Evolutionary conservation across 2,888 invertebrate species (phyloP).

Genomic region (Nysson spinosus): DNA sequence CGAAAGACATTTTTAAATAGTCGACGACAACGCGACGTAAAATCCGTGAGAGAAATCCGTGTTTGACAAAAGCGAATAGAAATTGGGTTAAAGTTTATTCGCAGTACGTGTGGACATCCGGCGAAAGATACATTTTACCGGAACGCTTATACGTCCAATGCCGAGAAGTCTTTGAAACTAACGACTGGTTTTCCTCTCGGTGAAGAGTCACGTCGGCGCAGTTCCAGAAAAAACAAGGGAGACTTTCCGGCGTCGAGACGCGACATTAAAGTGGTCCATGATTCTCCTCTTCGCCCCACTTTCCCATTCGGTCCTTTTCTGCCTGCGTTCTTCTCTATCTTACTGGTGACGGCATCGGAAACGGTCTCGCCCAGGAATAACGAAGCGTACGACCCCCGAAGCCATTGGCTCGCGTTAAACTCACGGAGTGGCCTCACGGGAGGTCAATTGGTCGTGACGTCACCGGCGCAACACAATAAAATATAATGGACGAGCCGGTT

Average conservation of each 20-base stretch:
- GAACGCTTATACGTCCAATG: conserved; percentile 45
- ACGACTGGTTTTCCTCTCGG: conserved; percentile 38
- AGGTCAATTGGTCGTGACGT: conserved; percentile 68
- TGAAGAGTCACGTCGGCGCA: conserved; percentile 42
- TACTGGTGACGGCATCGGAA: conserved; percentile 17
- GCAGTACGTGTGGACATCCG: conserved; percentile 23
- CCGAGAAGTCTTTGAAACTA: conserved; percentile 55
- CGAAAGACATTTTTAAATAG: no score
- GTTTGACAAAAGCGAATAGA: no score
- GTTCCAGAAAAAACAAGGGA: conserved; percentile 55
- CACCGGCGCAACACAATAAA: conserved; percentile 62
- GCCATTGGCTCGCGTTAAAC: conserved; percentile 60
- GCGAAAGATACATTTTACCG: conserved; percentile 39
- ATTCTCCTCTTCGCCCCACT: conserved; percentile 4
- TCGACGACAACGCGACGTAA: no score
- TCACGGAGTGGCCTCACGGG: conserved; percentile 52
- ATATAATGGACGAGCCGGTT: conserved; percentile 54
- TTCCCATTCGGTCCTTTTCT: background rate
- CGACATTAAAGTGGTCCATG: conserved; percentile 39
- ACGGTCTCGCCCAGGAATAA: conserved; percentile 59
- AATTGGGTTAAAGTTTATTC: no score
- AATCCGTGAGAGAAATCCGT: no score
- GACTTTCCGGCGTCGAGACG: conserved; percentile 56
- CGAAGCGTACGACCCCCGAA: conserved; percentile 55
- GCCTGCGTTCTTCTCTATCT: background rate